phyloP scores from a whole-genome alignment of 2,888 invertebrate species.

The Pandemis heparana region DNA sequence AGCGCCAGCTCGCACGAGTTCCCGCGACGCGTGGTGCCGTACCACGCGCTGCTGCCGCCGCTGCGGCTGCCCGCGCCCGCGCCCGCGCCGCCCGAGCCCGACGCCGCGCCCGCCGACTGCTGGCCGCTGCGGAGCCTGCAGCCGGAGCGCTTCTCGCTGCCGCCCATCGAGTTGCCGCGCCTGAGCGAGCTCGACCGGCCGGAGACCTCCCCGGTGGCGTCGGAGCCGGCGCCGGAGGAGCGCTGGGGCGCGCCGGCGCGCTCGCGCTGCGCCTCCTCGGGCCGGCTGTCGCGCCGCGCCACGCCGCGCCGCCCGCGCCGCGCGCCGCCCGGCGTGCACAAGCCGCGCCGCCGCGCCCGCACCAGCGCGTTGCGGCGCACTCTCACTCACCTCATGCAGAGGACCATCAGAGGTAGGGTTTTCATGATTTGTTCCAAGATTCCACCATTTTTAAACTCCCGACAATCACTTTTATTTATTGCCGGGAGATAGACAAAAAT shows the following conservation, averaged over 20 bases:
- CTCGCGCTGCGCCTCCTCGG: conserved; percentile 44
- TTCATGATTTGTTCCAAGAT: too few relatives aligned
- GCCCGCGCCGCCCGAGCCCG: conserved; percentile 54
- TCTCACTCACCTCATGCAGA: conserved; percentile 66
- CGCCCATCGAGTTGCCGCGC: conserved; percentile 63
- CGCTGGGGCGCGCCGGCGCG: conserved; percentile 38
- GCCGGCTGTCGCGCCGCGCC: conserved; percentile 30
- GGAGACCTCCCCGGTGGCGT: conserved; percentile 51
- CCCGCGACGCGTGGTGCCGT: conserved; percentile 60
- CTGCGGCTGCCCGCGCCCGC: conserved; percentile 59
- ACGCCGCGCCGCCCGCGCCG: conserved; percentile 44
- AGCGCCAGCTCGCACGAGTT: conserved; percentile 56
- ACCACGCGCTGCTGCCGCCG: conserved; percentile 69
- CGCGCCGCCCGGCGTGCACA: conserved; percentile 54
- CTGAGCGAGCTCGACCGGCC: conserved; percentile 55
- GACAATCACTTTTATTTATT: too few relatives aligned
- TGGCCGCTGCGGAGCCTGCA: conserved; percentile 62
- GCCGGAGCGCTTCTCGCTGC: conserved; percentile 51
- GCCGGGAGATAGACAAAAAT: too few relatives aligned
- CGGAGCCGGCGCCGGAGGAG: conserved; percentile 45
- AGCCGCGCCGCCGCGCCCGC: conserved; percentile 52
- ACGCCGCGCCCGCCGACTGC: conserved; percentile 58
- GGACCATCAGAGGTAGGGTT: conserved; percentile 63
- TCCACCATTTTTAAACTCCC: too few relatives aligned
- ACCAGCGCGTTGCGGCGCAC: conserved; percentile 67